Evolutionary conservation across 1,140 invertebrate genomes (phyloP).

Genomic region (Andrena cerasifolii): DNA sequence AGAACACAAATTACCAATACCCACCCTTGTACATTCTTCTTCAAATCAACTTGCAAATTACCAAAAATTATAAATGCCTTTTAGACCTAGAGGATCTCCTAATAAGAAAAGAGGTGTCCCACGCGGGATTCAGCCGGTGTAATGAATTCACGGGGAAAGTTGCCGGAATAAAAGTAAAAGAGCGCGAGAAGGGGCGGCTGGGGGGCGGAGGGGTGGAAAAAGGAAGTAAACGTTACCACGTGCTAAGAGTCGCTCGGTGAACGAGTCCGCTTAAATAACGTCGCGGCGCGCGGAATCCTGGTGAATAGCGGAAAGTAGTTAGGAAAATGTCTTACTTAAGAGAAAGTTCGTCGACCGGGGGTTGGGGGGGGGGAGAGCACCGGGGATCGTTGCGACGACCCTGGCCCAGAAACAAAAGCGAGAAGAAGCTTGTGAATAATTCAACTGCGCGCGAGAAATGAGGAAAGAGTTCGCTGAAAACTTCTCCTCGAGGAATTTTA

Average conservation of each 20-base stretch:
- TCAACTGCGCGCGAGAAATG: conserved; percentile 80
- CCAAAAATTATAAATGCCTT: too few relatives aligned
- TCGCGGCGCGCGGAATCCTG: conserved; percentile 29
- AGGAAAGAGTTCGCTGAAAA: conserved; percentile 81
- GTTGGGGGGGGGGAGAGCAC: background rate
- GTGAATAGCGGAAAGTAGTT: conserved; percentile 67
- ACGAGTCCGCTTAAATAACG: conserved; percentile 53
- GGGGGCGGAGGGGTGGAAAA: background rate
- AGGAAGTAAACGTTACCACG: conserved; percentile 23
- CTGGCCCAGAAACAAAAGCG: conserved; percentile 82
- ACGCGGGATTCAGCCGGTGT: conserved; percentile 7
- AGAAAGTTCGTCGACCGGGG: conserved; percentile 67
- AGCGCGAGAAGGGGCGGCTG: conserved; percentile 1
- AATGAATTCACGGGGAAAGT: conserved; percentile 42
- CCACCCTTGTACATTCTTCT: too few relatives aligned
- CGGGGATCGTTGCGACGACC: conserved; percentile 77
- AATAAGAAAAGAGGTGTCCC: background rate
- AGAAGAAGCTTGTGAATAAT: conserved; percentile 82
- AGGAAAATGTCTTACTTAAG: conserved; percentile 71
- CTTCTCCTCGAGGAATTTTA: conserved; percentile 80
- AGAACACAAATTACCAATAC: too few relatives aligned
- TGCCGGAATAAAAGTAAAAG: conserved; percentile 32
- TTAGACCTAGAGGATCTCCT: too few relatives aligned
- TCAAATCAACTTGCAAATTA: too few relatives aligned
- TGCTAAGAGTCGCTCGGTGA: conserved; percentile 48